Evolutionary conservation across 2,113 vertebrate species (phyloP).

Genomic region (Ascaphus truei): DNA sequence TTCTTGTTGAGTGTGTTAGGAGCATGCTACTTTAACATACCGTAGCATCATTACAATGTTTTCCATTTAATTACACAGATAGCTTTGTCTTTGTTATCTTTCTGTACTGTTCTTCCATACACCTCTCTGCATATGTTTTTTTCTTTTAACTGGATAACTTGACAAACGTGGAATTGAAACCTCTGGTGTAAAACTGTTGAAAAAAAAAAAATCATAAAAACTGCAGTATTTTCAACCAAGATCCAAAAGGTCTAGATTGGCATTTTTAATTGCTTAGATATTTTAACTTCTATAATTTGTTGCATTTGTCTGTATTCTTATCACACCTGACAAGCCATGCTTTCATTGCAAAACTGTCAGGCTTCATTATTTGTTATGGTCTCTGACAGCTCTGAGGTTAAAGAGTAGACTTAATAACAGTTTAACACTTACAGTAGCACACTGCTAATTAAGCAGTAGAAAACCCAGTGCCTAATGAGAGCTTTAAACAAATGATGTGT

Average conservation of each 20-base stretch:
- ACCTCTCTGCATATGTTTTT: too few species aligned
- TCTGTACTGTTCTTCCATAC: too few species aligned
- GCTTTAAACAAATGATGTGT: constrained; percentile 6
- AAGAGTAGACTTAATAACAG: background rate
- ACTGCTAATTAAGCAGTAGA: constrained; percentile 24
- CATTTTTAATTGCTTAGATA: constrained; percentile 24
- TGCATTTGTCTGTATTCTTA: constrained; percentile 15
- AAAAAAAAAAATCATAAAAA: background rate
- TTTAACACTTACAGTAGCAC: constrained; percentile 14
- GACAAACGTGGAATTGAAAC: too few species aligned
- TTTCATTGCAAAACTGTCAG: constrained; percentile 9
- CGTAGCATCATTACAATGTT: too few species aligned
- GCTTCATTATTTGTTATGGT: background rate
- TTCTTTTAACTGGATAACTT: too few species aligned
- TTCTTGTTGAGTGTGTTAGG: too few species aligned
- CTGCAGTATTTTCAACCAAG: background rate
- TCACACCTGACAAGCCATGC: constrained; percentile 1
- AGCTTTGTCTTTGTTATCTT: too few species aligned
- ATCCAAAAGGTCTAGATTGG: constrained; percentile 3
- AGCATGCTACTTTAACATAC: too few species aligned
- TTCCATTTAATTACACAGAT: too few species aligned
- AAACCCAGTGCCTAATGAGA: constrained; percentile 17
- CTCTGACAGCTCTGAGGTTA: constrained; percentile 17
- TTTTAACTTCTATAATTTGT: constrained; percentile 13
- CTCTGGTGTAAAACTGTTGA: background rate